Evolutionary conservation across 2,113 vertebrate genomes (phyloP).

Genomic region (Brienomyrus longianalis): DNA sequence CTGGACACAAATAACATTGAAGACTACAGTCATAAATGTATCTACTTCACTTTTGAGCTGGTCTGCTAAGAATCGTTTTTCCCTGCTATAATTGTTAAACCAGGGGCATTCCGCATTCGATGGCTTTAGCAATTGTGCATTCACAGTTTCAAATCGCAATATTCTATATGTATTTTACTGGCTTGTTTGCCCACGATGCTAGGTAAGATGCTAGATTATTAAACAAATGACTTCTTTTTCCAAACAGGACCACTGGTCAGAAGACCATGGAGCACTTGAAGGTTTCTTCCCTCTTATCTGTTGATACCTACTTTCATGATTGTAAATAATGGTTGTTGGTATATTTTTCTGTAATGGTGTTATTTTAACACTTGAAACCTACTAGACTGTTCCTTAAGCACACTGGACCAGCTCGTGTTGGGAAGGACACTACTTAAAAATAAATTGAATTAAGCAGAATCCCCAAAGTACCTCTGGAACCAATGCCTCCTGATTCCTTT

Average conservation of each 20-base stretch:
- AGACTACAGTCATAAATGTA: neutral
- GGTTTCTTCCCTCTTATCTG: neutral
- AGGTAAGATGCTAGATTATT: neutral
- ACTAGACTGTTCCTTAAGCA: neutral
- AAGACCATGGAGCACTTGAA: neutral
- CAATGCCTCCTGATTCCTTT: neutral
- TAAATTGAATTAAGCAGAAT: conserved; percentile 2
- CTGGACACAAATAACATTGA: neutral
- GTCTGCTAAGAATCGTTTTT: neutral
- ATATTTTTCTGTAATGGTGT: neutral
- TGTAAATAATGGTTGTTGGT: neutral
- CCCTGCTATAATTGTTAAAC: neutral
- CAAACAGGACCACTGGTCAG: neutral
- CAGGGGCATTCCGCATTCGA: neutral
- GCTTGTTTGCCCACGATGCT: neutral
- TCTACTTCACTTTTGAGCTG: neutral
- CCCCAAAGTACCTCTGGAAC: neutral
- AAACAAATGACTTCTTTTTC: neutral
- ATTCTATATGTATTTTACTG: neutral
- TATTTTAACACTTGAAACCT: neutral
- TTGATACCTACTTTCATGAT: neutral
- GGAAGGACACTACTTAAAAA: neutral
- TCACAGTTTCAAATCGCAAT: neutral
- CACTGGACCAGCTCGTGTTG: neutral
- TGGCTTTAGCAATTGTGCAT: neutral